A percentile compares a stretch with the other conserved stretches of the same genome.
phyloP scores from a whole-genome alignment of 2,888 invertebrate genomes.

The Watsonalla binaria region DNA sequence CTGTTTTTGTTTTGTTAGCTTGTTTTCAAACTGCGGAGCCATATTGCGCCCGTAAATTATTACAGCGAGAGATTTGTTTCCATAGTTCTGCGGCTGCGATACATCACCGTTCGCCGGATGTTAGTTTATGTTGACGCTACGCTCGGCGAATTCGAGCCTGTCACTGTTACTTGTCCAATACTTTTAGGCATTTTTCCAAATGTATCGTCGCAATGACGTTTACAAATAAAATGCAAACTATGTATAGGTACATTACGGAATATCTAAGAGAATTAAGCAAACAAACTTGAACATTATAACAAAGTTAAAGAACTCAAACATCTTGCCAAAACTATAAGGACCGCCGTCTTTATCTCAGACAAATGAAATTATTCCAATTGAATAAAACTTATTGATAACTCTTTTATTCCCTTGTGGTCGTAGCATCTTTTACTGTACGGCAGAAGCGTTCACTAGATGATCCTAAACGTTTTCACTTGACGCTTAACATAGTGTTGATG shows the following conservation, averaged over 20 bases:
- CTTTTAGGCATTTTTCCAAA: conserved; percentile 34
- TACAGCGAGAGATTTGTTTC: conserved; percentile 72
- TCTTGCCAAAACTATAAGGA: conserved; percentile 27
- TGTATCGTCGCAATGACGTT: conserved; percentile 18
- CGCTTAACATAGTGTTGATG: conserved; percentile 53
- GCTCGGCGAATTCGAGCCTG: conserved; percentile 63
- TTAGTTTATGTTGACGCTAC: conserved; percentile 69
- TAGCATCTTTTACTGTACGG: conserved; percentile 61
- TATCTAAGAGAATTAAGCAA: not conserved
- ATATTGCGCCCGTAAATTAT: conserved; percentile 75
- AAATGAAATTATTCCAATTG: conserved; percentile 52
- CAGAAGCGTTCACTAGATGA: conserved; percentile 54
- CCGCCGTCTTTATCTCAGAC: conserved; percentile 25
- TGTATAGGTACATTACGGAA: not conserved
- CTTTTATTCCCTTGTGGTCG: conserved; percentile 60
- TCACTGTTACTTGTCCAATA: conserved; percentile 39
- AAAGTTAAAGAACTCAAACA: conserved; percentile 17
- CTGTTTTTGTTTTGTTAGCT: conserved; percentile 64
- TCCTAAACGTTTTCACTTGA: conserved; percentile 58
- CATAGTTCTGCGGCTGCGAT: conserved; percentile 73
- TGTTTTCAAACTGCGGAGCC: conserved; percentile 63
- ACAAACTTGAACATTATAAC: not conserved
- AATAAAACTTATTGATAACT: conserved; percentile 71
- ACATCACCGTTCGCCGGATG: conserved; percentile 72
- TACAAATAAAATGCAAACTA: not conserved